Percentiles rank a stretch among this genome's conserved stretches.
phyloP scores from a whole-genome alignment of 2,797 vertebrate genomes.

The Poecilia wingei region DNA sequence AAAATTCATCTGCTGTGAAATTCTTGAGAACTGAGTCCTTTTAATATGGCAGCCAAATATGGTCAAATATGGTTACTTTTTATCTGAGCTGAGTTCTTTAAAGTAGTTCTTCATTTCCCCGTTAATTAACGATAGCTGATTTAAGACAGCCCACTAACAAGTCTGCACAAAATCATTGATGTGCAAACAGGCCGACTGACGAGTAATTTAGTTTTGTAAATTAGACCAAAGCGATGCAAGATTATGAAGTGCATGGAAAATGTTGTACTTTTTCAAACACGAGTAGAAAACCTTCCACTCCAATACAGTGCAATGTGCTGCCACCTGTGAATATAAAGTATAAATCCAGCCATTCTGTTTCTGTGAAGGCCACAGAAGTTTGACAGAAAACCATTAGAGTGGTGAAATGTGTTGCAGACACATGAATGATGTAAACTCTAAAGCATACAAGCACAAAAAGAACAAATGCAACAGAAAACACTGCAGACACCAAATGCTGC shows the following conservation, averaged over 20 bases:
- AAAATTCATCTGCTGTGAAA: not conserved
- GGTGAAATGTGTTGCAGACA: too few relatives aligned
- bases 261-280: not conserved
- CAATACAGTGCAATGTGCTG: not conserved
- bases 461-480: too few relatives aligned
- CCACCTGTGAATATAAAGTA: not conserved
- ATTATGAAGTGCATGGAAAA: not conserved
- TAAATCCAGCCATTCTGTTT: not conserved
- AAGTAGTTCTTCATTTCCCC: not conserved
- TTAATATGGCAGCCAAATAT: not conserved
- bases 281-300: not conserved
- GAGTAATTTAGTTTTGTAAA: not conserved
- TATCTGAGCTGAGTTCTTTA: not conserved
- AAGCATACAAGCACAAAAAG: too few relatives aligned
- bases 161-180: not conserved
- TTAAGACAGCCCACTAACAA: not conserved
- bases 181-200: not conserved
- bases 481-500: too few relatives aligned
- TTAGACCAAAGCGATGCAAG: not conserved
- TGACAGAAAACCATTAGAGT: not conserved
- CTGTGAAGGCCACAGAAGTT: not conserved
- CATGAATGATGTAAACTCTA: too few relatives aligned
- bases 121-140: not conserved
- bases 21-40: not conserved
- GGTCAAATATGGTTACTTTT: not conserved